phyloP scores from a whole-genome alignment of 1,140 invertebrate species.

The Solenopsis fugax region DNA sequence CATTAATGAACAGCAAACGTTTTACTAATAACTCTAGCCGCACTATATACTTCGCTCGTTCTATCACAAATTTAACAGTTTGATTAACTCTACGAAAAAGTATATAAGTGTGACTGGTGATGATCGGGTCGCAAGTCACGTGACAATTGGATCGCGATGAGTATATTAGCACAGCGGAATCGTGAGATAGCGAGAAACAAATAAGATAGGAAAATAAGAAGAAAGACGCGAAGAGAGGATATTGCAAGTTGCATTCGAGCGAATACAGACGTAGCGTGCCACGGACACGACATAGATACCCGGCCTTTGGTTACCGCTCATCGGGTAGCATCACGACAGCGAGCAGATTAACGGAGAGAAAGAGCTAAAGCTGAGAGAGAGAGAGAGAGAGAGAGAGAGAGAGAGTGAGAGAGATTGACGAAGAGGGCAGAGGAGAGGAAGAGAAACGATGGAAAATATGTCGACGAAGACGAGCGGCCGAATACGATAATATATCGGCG shows the following conservation, averaged over 20 bases:
- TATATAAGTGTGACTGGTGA: not conserved
- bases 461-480: constrained; percentile 25
- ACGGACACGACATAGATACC: constrained; percentile 46
- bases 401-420: not conserved
- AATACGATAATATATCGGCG: constrained; percentile 31
- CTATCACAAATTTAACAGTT: not conserved
- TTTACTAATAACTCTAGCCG: constrained; percentile 6
- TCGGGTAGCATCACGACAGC: constrained; percentile 35
- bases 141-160: not conserved
- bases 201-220: not conserved
- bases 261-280: constrained; percentile 35
- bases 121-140: not conserved
- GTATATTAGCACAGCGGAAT: not conserved
- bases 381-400: constrained; percentile 16
- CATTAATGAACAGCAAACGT: not conserved
- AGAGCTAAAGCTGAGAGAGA: constrained; percentile 15
- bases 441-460: constrained; percentile 38
- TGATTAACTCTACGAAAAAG: not conserved
- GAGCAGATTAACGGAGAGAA: constrained; percentile 56
- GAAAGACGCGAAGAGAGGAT: constrained; percentile 8
- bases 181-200: constrained; percentile 13
- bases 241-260: constrained; percentile 32
- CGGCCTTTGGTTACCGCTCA: constrained; percentile 50
- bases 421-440: not conserved
- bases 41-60: not conserved